Evolutionary conservation across 2,113 vertebrate species (phyloP), one percentile per base, ranked within the genome.

Genomic region (Helogale parvula): DNA sequence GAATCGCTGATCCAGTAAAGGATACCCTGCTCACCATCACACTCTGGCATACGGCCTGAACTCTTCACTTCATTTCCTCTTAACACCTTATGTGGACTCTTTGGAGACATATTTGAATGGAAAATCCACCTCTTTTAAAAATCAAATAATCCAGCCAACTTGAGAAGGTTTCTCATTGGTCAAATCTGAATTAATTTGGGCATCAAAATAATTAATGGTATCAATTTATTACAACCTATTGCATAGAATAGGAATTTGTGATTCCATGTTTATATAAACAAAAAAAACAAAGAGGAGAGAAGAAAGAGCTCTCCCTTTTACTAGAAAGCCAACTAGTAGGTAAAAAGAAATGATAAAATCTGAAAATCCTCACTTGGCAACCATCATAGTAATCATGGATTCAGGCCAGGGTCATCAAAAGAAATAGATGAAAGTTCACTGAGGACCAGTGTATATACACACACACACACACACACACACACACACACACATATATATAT

Each of bases 61-160:
- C 65, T 76, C 80, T 88, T 81, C 57, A 45, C 25, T 88, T 84
- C 19, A n/a, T 80, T 94, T 72, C 74, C 63, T 90, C 69, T 74
- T 38, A 68, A 96, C 33, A 57, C 25, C 33, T 96, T 57, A 60
- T n/a, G 93, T 79, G n/a, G 80, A 54, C 74, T 90, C 31, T 90
- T 90, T 81, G 71, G 31, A 95, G 88, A 69, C 27, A 45, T 72
- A 87, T 69, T 84, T 95, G 69, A 96, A 88, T 71, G 77, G 50
- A 94, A 93, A 94, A 87, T 65, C 9, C 29, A 81, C 15, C 41
- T 71, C 87, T 93, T 96, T 86, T 86, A 84, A 90, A 95, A 97
- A 86, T 94, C 54, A 96, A 95, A 90, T 50, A 74, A 87, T 33
- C 5, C 41, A 92, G 27, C 31, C 25, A 74, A 35, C 14, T 85